Evolutionary conservation across 92 coral and sea anemone genomes (phyloP), one percentile per base, ranked within the genome.

Genomic region (Plumapathes pennacea): DNA sequence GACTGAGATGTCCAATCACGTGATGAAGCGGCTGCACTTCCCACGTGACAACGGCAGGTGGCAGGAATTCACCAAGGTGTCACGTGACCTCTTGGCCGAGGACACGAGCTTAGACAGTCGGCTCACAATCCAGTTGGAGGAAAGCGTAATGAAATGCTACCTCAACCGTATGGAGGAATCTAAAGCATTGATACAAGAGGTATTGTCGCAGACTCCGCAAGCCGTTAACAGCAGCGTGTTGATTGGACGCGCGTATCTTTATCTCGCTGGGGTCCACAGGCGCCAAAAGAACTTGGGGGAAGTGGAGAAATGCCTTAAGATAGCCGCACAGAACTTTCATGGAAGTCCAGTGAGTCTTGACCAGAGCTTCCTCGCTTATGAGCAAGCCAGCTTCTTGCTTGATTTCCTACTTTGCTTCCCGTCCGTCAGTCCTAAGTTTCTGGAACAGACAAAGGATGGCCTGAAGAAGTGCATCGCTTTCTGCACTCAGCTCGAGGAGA

Each of bases 41-140:
- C 64, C 50, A 22, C 85, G 90, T 24, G 90, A 84, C 55, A 84
- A 84, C 22, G 90, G 81, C 5, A 38, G 25, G 36, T 84, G 90
- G 90, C 68, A 18, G 10, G 45, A 50, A 19, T 84, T 84, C 44
- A 49, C 71, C 24, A 41, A 24, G 5, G 14, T 4, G 9, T 47
- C 67, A 8, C 41, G 22, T 12, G 11, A 29, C 42, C 57, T 84
- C 37, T 48, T 71, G 28, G 32, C 26, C 13, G 6, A 54, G 46
- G 62, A 28, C 36, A 2, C 24, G 25, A 78, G 69, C 40, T 1
- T 4, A 2, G 90, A 84, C 54, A 69, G 81, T 6, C 64, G 55
- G 38, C 65, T 84, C 10, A 47, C 72, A 12, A 66, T 84, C 27
- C 33, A 30, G 24, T 64, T 84, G 15, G 90, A 84, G 46, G 54